Evolutionary conservation across 2,888 invertebrate species (phyloP), one percentile per base, ranked within the genome.

Genomic region (Caenorhabditis japonica): DNA sequence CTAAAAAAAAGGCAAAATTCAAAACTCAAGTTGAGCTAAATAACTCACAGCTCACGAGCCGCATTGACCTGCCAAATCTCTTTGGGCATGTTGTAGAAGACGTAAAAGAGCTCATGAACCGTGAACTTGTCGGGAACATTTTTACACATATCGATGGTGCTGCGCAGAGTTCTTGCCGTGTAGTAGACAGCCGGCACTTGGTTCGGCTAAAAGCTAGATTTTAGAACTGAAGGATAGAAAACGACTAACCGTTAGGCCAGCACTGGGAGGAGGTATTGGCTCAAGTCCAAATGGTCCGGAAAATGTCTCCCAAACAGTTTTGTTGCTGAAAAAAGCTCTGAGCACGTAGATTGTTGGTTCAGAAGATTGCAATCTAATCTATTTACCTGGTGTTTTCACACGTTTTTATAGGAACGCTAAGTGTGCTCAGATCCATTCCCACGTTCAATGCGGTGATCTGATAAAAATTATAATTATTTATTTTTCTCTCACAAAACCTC

Each of bases 11-110:
- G 2, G 15, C 17, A 33, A 3, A 3, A 12, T 15, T 13, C 8
- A 23, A 17, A 19, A 34, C 19, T 33, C 1, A 46, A 13, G 1
- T 39, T 39, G 19, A 4, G 23, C 15, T 15, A 2, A 23, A 59
- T 1, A 33, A 10, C 51, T n/a, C 41, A 74, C 74, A 74, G 41
- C 51, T 74, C 74, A 15, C 68, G 68, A 27, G 74, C 68, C 0
- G 74, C 68, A 12, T 68, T 68, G 43, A 68, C 12, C 34, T 74
- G 74, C 74, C 74, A 74, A 2, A 68, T 19, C 44, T 74, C 74
- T 13, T 46, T 49, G 0, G 74, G 74, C 4, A 68, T 33, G 30
- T 74, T 74, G 38, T 74, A 74, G 23, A 74, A 74, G 2, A 74
- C 58, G 52, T 68, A 74, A 46, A 74, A 62, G 23, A 74, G 56